Evolutionary conservation across 2,888 invertebrate species (phyloP).

Genomic region (Leuctra nigra): DNA sequence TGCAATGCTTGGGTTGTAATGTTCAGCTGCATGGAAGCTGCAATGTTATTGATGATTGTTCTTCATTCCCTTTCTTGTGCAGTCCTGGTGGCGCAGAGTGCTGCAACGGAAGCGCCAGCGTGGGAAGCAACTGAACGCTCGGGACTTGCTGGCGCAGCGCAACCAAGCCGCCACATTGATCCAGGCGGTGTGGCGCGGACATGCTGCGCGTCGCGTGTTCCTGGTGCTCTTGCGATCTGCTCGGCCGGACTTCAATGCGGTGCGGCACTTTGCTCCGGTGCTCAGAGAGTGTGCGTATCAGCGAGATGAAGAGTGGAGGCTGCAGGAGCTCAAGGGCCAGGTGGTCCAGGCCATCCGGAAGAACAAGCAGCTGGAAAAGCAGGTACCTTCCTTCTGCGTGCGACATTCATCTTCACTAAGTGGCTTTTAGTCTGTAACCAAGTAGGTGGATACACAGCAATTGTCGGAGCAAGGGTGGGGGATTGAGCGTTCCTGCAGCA

Average conservation of each 20-base stretch:
- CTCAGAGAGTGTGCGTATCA: constrained; percentile 64
- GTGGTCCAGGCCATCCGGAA: constrained; percentile 66
- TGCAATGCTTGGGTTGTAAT: too few species aligned
- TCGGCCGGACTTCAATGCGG: constrained; percentile 52
- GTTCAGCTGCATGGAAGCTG: too few species aligned
- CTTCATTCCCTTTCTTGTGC: neutral
- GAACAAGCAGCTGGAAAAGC: constrained; percentile 64
- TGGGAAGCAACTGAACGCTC: too few species aligned
- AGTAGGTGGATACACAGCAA: too few species aligned
- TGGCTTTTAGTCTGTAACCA: too few species aligned
- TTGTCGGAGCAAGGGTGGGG: too few species aligned
- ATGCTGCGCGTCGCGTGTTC: constrained; percentile 55
- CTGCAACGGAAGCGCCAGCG: neutral
- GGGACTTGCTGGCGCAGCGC: neutral
- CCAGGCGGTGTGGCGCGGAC: constrained; percentile 62
- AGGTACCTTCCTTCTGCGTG: too few species aligned
- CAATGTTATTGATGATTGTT: too few species aligned
- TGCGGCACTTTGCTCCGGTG: constrained; percentile 60
- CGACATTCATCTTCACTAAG: too few species aligned
- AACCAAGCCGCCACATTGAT: constrained; percentile 46
- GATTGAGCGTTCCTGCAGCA: too few species aligned
- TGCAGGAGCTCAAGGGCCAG: constrained; percentile 55
- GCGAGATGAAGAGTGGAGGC: constrained; percentile 25
- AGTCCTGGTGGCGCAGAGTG: constrained; percentile 26
- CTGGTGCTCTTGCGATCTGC: constrained; percentile 49